Conservation (phyloP, 2,888 invertebrate genomes). For the Muschampia plurimacula region DNA sequence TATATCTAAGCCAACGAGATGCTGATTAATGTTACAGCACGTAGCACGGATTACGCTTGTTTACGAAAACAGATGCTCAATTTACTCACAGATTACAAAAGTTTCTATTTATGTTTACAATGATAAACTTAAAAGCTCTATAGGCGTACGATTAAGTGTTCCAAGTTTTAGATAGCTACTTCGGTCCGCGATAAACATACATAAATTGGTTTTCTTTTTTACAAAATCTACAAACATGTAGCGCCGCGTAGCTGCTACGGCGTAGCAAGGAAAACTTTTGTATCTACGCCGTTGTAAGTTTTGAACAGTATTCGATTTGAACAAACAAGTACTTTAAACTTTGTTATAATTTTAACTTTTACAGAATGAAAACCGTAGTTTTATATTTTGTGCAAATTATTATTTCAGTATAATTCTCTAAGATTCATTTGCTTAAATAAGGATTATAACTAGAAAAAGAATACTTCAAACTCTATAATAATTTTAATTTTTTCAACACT, state of each 20-base stretch:
- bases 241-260: constrained; percentile 6
- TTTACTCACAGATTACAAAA: constrained; percentile 37
- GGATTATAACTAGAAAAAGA: too few species aligned
- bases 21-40: constrained; percentile 39
- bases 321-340: not conserved
- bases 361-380: not conserved
- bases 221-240: constrained; percentile 3
- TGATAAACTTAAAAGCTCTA: constrained; percentile 27
- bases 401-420: not conserved
- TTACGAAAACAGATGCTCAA: constrained; percentile 36
- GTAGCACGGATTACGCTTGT: constrained; percentile 35
- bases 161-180: not conserved
- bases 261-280: constrained; percentile 18
- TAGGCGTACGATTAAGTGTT: constrained; percentile 4
- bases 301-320: constrained; percentile 6
- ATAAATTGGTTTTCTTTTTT: constrained; percentile 11
- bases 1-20: constrained; percentile 35
- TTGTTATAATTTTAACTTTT: constrained; percentile 2
- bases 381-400: not conserved
- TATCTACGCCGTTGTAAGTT: constrained; percentile 14
- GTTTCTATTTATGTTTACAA: constrained; percentile 35
- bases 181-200: constrained; percentile 15
- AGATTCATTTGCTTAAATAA: too few species aligned
- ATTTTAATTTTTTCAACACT: too few species aligned
- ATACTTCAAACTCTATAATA: too few species aligned